Evolutionary conservation across 1,140 invertebrate genomes (phyloP).

Genomic region (Brachionus sp.): DNA sequence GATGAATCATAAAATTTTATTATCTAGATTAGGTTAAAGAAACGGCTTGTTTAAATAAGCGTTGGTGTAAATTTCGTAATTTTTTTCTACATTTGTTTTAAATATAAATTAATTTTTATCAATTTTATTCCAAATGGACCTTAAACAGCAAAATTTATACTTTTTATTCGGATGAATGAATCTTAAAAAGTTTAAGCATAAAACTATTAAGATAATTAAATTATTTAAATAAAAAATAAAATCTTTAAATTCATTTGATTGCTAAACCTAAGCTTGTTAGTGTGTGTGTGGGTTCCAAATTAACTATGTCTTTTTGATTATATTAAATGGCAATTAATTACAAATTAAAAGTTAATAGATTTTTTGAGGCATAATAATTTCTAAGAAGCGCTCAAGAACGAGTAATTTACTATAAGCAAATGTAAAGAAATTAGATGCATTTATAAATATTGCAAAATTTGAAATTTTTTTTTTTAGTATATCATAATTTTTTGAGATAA

Average conservation of each 20-base stretch:
- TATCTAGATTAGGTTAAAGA: not conserved
- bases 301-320: not conserved
- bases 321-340: not conserved
- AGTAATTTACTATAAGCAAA: not conserved
- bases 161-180: not conserved
- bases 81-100: not conserved
- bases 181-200: not conserved
- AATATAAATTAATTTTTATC: not conserved
- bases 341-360: not conserved
- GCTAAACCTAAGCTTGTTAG: not conserved
- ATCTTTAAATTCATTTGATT: not conserved
- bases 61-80: not conserved
- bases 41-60: not conserved
- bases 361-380: conserved; percentile 10
- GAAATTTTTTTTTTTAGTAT: not conserved
- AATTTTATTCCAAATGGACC: not conserved
- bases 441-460: not conserved
- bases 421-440: not conserved
- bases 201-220: not conserved
- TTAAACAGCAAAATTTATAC: not conserved
- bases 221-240: not conserved
- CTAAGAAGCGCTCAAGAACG: not conserved
- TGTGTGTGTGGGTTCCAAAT: not conserved
- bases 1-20: not conserved
- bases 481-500: not conserved